Conservation (phyloP, 2,888 invertebrate species). For the Lithophane socia region DNA sequence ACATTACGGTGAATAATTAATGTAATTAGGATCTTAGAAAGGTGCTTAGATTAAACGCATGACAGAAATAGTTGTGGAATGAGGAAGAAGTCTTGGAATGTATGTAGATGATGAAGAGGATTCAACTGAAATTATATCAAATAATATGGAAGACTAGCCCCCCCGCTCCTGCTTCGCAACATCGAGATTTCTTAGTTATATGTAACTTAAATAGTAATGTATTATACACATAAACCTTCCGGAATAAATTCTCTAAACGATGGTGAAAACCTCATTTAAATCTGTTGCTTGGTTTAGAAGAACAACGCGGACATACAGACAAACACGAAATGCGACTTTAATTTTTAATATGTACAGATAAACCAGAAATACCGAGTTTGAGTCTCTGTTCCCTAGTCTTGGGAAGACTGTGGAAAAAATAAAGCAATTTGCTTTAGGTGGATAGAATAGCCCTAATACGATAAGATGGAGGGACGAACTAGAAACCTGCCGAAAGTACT, state of each 20-base stretch:
- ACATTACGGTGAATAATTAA: slow-evolving; percentile 14
- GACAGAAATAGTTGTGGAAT: slow-evolving; percentile 20
- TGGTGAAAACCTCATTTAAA: too few relatives aligned
- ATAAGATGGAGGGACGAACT: background rate
- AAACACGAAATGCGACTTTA: too few relatives aligned
- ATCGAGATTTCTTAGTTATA: too few relatives aligned
- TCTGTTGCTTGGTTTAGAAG: too few relatives aligned
- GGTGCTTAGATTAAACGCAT: background rate
- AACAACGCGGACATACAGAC: too few relatives aligned
- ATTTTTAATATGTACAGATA: background rate
- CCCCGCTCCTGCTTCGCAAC: too few relatives aligned
- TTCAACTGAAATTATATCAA: background rate
- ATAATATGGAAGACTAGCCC: background rate
- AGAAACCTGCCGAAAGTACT: background rate
- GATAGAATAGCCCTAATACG: too few relatives aligned
- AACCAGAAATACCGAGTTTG: background rate
- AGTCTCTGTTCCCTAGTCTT: background rate
- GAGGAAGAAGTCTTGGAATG: slow-evolving; percentile 2
- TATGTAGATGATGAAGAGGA: background rate
- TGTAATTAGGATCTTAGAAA: slow-evolving; percentile 10
- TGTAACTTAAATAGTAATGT: too few relatives aligned
- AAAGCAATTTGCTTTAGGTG: background rate
- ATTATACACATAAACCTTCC: too few relatives aligned
- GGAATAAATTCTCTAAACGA: too few relatives aligned
- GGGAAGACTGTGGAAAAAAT: background rate